Conservation (phyloP, 2,113 vertebrate genomes). For the Rhadina sibilatrix region DNA sequence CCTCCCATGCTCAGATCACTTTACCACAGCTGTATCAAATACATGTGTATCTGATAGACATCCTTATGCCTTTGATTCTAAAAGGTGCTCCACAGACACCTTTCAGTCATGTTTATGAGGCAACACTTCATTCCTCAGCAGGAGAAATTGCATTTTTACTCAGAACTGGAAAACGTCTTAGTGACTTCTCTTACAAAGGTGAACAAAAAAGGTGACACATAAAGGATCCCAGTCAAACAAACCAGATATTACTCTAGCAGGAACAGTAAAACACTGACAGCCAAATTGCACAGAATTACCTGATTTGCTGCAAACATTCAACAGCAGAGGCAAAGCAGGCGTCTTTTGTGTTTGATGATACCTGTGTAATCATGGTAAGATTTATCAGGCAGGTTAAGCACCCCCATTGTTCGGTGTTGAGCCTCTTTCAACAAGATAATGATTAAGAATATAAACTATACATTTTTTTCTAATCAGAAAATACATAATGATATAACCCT, state of each 20-base stretch:
- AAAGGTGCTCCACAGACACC: background rate
- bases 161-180: background rate
- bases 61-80: background rate
- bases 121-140: background rate
- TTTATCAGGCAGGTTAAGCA: background rate
- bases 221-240: background rate
- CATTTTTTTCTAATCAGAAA: background rate
- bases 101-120: background rate
- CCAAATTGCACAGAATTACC: constrained; percentile 71
- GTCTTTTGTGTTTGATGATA: constrained; percentile 88
- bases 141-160: background rate
- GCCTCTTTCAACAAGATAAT: background rate
- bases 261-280: background rate
- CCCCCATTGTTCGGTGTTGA: background rate
- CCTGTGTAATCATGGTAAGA: constrained; percentile 69
- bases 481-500: background rate
- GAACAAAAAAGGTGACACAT: background rate
- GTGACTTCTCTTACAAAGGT: background rate
- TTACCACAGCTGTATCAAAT: background rate
- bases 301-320: constrained; percentile 96
- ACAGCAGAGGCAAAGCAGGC: constrained; percentile 92
- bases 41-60: background rate
- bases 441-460: background rate
- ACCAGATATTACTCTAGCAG: background rate
- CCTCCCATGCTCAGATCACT: background rate